A percentile compares a stretch with the other conserved stretches of the same genome.
Evolutionary conservation across 2,888 invertebrate species (phyloP).

Genomic region (Tortricodes alternella): DNA sequence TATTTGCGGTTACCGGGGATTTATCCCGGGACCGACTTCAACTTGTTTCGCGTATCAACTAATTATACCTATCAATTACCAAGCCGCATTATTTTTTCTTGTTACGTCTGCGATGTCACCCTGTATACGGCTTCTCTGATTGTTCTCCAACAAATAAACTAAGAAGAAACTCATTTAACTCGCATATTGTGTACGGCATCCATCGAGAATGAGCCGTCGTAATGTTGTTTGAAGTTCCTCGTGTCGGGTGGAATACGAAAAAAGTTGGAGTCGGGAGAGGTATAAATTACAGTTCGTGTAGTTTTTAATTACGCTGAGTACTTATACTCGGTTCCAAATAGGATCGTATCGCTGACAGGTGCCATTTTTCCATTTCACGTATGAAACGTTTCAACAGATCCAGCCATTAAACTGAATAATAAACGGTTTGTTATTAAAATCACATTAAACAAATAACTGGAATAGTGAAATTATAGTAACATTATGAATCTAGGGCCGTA

Average conservation of each 20-base stretch:
- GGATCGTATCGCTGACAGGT: too few species aligned
- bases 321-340: neutral
- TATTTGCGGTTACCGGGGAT: too few species aligned
- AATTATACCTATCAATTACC: too few species aligned
- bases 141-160: conserved; percentile 9
- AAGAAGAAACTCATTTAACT: conserved; percentile 14
- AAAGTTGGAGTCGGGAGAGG: neutral
- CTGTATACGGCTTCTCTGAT: conserved; percentile 8
- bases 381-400: too few species aligned
- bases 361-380: too few species aligned
- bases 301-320: neutral
- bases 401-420: too few species aligned
- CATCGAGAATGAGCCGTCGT: conserved; percentile 8
- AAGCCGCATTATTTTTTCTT: neutral
- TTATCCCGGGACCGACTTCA: too few species aligned
- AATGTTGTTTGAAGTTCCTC: conserved; percentile 10
- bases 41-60: too few species aligned
- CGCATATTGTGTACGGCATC: conserved; percentile 14
- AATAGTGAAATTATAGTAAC: too few species aligned
- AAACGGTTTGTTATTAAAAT: too few species aligned
- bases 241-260: conserved; percentile 5
- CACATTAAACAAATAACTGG: too few species aligned
- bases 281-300: conserved; percentile 3
- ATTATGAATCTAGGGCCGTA: too few species aligned
- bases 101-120: neutral